Evolutionary conservation across 2,888 invertebrate species (phyloP).

Genomic region (Agonopterix alstromeriana): DNA sequence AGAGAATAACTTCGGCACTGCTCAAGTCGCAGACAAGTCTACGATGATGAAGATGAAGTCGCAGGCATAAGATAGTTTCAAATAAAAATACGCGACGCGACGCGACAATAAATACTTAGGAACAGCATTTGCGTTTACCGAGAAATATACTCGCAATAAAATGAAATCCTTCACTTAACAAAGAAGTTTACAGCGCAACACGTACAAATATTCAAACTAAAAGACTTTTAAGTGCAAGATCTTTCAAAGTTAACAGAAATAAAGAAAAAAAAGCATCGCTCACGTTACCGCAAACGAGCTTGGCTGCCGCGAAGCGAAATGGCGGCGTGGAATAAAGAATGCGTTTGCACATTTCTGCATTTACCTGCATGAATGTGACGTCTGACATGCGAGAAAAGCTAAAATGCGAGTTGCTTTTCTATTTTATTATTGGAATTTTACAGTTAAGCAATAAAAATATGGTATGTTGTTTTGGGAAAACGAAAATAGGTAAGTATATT

Average conservation of each 20-base stretch:
- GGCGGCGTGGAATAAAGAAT: conserved; percentile 3
- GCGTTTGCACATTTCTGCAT: conserved; percentile 9
- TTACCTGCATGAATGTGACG: conserved; percentile 4
- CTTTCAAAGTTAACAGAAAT: not conserved
- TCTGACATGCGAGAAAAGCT: conserved; percentile 5
- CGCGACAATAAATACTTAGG: too few relatives aligned
- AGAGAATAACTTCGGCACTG: too few relatives aligned
- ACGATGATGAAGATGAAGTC: too few relatives aligned
- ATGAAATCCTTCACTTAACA: too few relatives aligned
- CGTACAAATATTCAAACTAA: too few relatives aligned
- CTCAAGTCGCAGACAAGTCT: too few relatives aligned
- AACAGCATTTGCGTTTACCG: too few relatives aligned
- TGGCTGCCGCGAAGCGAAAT: not conserved
- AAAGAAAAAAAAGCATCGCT: not conserved
- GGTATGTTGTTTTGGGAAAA: not conserved
- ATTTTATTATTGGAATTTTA: not conserved
- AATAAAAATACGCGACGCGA: too few relatives aligned
- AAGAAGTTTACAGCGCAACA: too few relatives aligned
- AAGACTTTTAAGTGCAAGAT: not conserved
- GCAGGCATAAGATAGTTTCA: too few relatives aligned
- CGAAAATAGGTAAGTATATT: too few relatives aligned
- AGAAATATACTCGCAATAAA: too few relatives aligned
- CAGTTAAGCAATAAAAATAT: not conserved
- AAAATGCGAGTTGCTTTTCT: not conserved
- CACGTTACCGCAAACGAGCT: not conserved